Evolutionary conservation across 1,140 invertebrate genomes (phyloP).

Genomic region (Varroa destructor): DNA sequence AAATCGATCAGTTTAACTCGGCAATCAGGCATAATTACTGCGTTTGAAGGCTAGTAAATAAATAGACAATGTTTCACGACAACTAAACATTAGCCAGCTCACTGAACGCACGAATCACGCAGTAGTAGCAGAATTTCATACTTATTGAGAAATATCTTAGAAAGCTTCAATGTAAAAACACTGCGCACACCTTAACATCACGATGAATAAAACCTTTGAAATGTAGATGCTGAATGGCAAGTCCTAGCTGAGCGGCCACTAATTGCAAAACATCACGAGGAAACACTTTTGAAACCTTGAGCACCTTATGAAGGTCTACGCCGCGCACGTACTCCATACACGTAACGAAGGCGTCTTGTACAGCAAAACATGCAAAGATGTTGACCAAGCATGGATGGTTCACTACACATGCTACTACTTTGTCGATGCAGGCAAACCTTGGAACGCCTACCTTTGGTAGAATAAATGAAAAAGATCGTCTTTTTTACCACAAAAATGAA

Average conservation of each 20-base stretch:
- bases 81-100: too few relatives aligned
- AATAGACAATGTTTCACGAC: too few relatives aligned
- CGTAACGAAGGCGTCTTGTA: conserved; percentile 8
- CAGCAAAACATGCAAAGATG: background rate
- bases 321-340: conserved; percentile 16
- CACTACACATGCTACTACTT: conserved; percentile 4
- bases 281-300: background rate
- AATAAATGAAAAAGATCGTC: too few relatives aligned
- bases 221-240: conserved; percentile 23
- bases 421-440: conserved; percentile 5
- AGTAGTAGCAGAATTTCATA: too few relatives aligned
- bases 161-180: too few relatives aligned
- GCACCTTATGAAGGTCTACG: conserved; percentile 2
- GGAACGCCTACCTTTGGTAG: too few relatives aligned
- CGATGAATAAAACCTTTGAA: conserved; percentile 24
- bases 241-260: background rate
- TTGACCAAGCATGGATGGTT: conserved; percentile 22
- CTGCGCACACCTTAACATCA: background rate
- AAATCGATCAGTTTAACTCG: conserved; percentile 22
- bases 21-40: conserved; percentile 10
- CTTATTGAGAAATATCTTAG: too few relatives aligned
- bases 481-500: too few relatives aligned
- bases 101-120: too few relatives aligned
- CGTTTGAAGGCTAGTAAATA: conserved; percentile 3
- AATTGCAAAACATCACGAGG: background rate